Evolutionary conservation across 92 coral and sea anemone genomes (phyloP), one percentile per base, ranked within the genome.

Genomic region (Ricordea florida): DNA sequence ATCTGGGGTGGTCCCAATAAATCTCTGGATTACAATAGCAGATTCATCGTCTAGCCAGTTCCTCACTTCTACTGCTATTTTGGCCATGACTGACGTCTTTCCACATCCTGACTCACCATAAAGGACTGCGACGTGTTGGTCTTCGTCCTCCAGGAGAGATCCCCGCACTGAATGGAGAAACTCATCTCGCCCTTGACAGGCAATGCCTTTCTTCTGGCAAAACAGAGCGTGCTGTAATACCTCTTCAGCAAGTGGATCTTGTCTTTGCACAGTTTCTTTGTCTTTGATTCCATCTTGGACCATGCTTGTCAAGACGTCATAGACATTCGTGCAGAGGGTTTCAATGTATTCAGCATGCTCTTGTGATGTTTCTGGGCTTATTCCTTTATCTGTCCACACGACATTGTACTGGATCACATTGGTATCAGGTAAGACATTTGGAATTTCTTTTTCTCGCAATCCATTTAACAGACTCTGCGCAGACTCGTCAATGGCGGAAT

Each of bases 71-170:
- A 67, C 78, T 0, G 85, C 84, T 32, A 86, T 67, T 71, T 89
- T 96, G 47, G 99, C 97, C 93, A 96, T 89, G 0, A 96, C 74
- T 0, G 99, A 96, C 16, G 99, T 96, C 75, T 96, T 96, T 1
- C 99, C 99, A 41, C 97, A 96, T 4, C 99, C 99, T 0, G 99
- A 96, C 55, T 87, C 87, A 6, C 99, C 99, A 33, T 83, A 72
- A n/a, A 96, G 81, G 5, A 94, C 89, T 10, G 80, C 69, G 38
- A 78, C 66, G 0, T 82, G 88, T 7, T 60, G 57, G 9, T 71
- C 81, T 16, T 80, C 61, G 14, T 51, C 72, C 15, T 38, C 83
- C 8, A 89, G 62, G 18, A 79, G 23, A 3, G 84, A 70, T 35
- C 81, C 51, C 59, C 73, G 84, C 40, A 90, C 79, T 20, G 58